These are phyloP conservation scores for Silurus aristotelis DNA, from an alignment of 2,797 vertebrate genomes.

Conservation along the genomic window DNA sequence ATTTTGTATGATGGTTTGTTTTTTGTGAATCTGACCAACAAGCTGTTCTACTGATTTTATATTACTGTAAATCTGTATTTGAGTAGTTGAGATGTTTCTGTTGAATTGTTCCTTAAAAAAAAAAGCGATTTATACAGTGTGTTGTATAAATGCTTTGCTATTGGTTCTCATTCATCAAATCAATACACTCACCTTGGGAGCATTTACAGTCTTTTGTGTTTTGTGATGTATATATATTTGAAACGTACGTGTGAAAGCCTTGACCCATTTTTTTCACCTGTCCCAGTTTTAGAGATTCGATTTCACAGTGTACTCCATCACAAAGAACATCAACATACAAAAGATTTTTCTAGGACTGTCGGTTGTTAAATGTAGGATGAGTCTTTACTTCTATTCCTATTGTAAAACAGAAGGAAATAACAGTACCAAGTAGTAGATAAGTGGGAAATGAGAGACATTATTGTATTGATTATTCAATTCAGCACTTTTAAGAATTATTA, in stretches of 20 bases:
- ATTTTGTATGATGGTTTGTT: slow-evolving; percentile 28
- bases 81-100: slow-evolving; percentile 24
- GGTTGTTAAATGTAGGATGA: neutral
- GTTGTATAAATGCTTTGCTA: slow-evolving; percentile 18
- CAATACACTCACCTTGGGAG: slow-evolving; percentile 22
- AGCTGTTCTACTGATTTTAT: slow-evolving; percentile 34
- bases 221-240: slow-evolving; percentile 13
- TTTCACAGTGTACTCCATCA: neutral
- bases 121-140: slow-evolving; percentile 10
- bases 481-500: no score
- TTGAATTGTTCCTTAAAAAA: slow-evolving; percentile 36
- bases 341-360: neutral
- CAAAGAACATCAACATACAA: neutral
- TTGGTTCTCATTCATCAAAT: slow-evolving; percentile 13
- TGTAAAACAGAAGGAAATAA: neutral
- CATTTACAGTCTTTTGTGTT: slow-evolving; percentile 30
- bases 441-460: neutral
- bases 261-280: slow-evolving; percentile 27
- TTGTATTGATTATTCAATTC: no score
- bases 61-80: slow-evolving; percentile 41
- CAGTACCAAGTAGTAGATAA: neutral
- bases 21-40: slow-evolving; percentile 37
- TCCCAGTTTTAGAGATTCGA: neutral
- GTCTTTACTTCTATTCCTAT: no score
- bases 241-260: slow-evolving; percentile 15